Base-by-base conservation (phyloP, 2,797 vertebrate genomes). In the Benthosema pterotum region DNA sequence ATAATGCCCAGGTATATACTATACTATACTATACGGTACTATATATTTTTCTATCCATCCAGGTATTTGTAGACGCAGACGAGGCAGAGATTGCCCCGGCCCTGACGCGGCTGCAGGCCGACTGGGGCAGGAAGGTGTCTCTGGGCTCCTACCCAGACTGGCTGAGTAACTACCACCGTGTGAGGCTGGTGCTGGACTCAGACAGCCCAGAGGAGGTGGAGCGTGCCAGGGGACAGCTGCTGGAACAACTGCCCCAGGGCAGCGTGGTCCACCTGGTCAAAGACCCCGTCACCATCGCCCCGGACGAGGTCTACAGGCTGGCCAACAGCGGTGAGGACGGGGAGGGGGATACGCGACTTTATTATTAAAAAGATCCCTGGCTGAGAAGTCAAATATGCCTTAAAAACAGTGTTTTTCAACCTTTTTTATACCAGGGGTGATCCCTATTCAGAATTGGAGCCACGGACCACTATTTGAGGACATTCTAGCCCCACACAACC, bases 111-210 rank as follows among this genome's bases (percentile, higher is more conserved):
- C 89, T 94, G n/a, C 84, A 95, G 48, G 68, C 85, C 0, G 3
- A 48, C 16, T 97, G 96, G 90, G 91, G 90, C 0, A 87, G 61
- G 2, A 87, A 67, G 0, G 92, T 97, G 25, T 81, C 90, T 17
- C 71, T 99, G 1, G 97, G 97, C 0, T 99, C 97, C 7, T 99
- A 99, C 79, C 97, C 97, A 0, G 94, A 98, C 84, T 99, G 97
- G 96, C 65, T 89, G 60, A 98, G 91, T 62, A 99, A 99, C 85
- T 99, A 99, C 71, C 94, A 96, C 75, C 89, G 90, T 0, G 97
- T 99, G 69, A 92, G 93, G 75, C 91, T 99, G 82, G 94, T 94
- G 0, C 82, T 99, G 85, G 97, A 99, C 78, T 94, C 96, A 0
- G 86, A 96, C 52, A 94, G 93, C 0, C 86, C 91, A 46, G 83